Conservation (phyloP, 2,888 invertebrate species). For the Pammene fasciana region DNA sequence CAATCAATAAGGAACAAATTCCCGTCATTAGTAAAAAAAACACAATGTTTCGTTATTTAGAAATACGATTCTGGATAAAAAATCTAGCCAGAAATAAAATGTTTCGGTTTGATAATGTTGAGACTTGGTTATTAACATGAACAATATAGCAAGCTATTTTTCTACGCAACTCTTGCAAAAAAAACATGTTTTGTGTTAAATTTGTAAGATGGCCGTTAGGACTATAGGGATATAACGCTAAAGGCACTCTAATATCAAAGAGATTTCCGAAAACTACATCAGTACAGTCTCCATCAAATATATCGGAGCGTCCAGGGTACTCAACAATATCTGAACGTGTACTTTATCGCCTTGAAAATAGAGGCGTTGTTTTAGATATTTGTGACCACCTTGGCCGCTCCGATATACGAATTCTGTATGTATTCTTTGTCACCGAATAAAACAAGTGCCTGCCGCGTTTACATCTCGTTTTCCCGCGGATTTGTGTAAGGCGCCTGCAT, state of each 20-base stretch:
- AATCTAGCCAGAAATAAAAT: not conserved
- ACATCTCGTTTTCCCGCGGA: not conserved
- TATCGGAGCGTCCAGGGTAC: too few species aligned
- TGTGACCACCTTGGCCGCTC: too few species aligned
- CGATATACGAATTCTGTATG: too few species aligned
- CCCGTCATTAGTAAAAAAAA: too few species aligned
- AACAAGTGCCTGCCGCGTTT: not conserved
- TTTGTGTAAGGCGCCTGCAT: constrained; percentile 16
- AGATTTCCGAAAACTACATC: too few species aligned
- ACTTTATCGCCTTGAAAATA: too few species aligned
- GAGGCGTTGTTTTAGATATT: too few species aligned
- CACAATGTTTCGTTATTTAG: not conserved
- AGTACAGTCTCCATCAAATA: too few species aligned
- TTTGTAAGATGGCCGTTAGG: not conserved
- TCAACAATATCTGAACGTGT: too few species aligned
- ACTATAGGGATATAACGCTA: not conserved
- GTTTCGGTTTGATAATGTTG: not conserved
- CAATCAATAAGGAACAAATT: constrained; percentile 5
- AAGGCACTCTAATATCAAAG: not conserved
- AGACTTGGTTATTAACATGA: not conserved
- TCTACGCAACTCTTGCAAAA: constrained; percentile 6
- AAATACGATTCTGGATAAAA: not conserved
- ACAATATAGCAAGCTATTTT: constrained; percentile 19
- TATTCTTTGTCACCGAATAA: too few species aligned
- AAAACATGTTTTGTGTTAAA: not conserved